Evolutionary conservation across 2,797 vertebrate genomes (phyloP).

Genomic region (Tapera naevia): DNA sequence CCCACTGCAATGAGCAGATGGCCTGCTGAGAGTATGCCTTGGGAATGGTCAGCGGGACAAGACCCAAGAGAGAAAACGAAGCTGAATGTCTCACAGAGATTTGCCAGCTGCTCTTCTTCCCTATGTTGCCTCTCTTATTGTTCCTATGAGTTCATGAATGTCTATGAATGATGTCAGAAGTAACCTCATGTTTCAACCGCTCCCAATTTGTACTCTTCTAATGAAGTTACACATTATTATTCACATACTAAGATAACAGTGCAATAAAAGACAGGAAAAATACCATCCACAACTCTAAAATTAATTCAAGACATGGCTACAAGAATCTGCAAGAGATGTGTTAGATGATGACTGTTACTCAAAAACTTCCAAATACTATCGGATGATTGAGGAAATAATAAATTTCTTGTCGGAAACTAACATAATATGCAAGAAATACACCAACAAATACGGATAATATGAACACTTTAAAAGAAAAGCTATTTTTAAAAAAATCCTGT

Average conservation of each 20-base stretch:
- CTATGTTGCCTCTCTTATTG: background rate
- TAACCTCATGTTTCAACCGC: background rate
- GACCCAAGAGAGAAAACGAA: background rate
- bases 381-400: background rate
- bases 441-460: background rate
- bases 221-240: background rate
- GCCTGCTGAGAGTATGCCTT: background rate
- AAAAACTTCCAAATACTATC: background rate
- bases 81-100: background rate
- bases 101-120: background rate
- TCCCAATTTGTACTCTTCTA: background rate
- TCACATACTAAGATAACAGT: background rate
- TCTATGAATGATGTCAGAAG: background rate
- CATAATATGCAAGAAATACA: background rate
- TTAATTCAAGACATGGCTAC: background rate
- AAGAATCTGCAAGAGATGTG: background rate
- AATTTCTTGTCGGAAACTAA: background rate
- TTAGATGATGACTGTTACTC: background rate
- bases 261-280: background rate
- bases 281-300: background rate
- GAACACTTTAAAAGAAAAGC: background rate
- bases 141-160: background rate
- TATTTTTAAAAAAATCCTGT: background rate
- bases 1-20: accelerated
- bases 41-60: background rate